Evolutionary conservation across 1,140 invertebrate genomes (phyloP), one percentile per base, ranked within the genome.

Genomic region (Semibalanus balanoides): DNA sequence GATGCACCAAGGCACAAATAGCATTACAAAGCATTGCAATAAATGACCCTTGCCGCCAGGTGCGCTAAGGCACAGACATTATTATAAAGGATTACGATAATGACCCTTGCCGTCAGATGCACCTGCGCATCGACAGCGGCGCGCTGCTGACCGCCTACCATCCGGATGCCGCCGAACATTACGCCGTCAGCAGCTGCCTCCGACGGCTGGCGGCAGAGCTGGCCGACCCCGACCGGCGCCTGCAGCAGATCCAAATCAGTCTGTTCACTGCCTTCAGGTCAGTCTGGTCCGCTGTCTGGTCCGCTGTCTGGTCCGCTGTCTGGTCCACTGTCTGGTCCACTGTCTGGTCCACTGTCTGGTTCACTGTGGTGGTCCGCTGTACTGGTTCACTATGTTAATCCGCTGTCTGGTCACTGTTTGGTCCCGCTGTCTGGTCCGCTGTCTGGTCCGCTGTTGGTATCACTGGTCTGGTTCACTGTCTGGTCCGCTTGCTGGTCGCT

Each of bases 151-250:
- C 83, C 31, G 82, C 86, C 17, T 90, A 89, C 82, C 94, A 98
- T 85, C 87, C 88, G 0, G 90, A 96, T 85, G 95, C 93, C 0
- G 88, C 88, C 51, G 89, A 93, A 40, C 84, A 91, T 27, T 95
- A 89, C 81, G 87, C 91, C 81, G 88, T 89, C 3, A 90, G 88
- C 81, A 89, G 89, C 73, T 89, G 88, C 83, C 83, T 97, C 69
- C 83, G 85, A 73, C 89, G 90, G 84, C 90, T 92, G 79, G 29
- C 40, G 22, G 43, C 30, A 9, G 74, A 75, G 19, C 29, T 43
- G 43, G n/a, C 17, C 17, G 74, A 64, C 31, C 69, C 43, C 7
- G 7, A 14, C 19, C 14, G 28, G 69, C 40, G 74, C 3, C 40
- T 22, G 19, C 17, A 17, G 14, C 30, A 28, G 14, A 17, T 14